Evolutionary conservation across 2,888 invertebrate species (phyloP).

Genomic region (Sycophila texana): DNA sequence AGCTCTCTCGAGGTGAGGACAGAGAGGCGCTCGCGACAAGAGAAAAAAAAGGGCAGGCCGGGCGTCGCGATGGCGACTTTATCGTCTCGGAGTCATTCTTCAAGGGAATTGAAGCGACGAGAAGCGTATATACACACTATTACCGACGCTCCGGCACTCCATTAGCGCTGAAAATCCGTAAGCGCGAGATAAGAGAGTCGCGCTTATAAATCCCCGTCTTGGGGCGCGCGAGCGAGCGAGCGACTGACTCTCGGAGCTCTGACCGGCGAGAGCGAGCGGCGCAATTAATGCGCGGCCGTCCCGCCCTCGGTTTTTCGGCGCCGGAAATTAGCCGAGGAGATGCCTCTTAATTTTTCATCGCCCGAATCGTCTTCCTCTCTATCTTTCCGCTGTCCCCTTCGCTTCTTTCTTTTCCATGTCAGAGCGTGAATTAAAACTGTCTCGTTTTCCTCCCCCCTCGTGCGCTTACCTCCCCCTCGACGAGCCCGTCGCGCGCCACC

Average conservation of each 20-base stretch:
- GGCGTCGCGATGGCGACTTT: conserved; percentile 26
- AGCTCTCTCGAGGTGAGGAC: not conserved
- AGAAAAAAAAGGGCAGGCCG: not conserved
- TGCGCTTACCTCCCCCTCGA: not conserved
- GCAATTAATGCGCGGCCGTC: conserved; percentile 56
- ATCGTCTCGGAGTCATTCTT: conserved; percentile 50
- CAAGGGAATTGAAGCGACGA: conserved; percentile 33
- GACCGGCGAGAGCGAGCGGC: not conserved
- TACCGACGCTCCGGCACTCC: conserved; percentile 60
- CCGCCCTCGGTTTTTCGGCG: conserved; percentile 23
- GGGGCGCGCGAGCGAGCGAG: not conserved
- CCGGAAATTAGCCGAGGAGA: conserved; percentile 58
- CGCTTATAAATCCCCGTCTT: conserved; percentile 29
- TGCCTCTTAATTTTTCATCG: conserved; percentile 71
- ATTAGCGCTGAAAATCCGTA: conserved; percentile 50
- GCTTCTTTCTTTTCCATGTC: conserved; percentile 46
- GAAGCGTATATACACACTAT: conserved; percentile 51
- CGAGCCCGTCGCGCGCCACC: not conserved
- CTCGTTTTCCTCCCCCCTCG: conserved; percentile 62
- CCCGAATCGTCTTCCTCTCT: conserved; percentile 44
- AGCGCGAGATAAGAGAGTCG: conserved; percentile 39
- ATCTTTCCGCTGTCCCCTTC: conserved; percentile 8
- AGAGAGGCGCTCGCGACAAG: not conserved
- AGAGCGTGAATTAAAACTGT: conserved; percentile 70
- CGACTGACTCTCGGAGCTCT: too few species aligned